Base-by-base conservation (phyloP, 2,888 invertebrate genomes). In the Steinernema hermaphroditum region DNA sequence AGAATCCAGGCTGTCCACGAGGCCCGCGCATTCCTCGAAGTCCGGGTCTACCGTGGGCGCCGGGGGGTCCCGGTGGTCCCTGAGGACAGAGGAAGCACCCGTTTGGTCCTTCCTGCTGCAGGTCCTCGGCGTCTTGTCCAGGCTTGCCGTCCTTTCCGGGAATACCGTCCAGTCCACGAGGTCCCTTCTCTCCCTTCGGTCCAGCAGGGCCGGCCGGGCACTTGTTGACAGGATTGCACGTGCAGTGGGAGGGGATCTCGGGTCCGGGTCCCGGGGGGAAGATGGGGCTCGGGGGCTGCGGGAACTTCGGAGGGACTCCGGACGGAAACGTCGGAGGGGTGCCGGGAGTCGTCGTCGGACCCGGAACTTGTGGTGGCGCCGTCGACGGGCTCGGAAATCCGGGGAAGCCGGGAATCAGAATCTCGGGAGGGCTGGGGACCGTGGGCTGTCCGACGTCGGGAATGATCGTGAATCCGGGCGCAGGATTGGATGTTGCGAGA, bases 1-100 rank as follows among this genome's bases (percentile, higher is more conserved):
- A 81, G 54, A 73, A 72, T 32, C 82, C 82, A 37, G 79, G 77
- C 57, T 78, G 76, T 72, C 82, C 82, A 50, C 80, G 76, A 41
- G 79, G 78, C 74, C 82, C 82, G 43, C 82, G 79, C 82, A 81
- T 81, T 76, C 83, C 83, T 32, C 81, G 77, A 71, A 83, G 76
- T 72, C 83, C 83, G 49, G 82, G 79, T 24, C 73, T 50, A 69
- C 82, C 82, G 22, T 72, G 19, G 41, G 72, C 12, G 1, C 54
- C 54, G 4, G 4, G 27, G 12, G 24, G 54, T 4, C 27, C 24
- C 6, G 54, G 22, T 8, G 54, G 22, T 22, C 27, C 22, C 27
- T 50, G 22, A 12, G 27, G 27, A 50, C 54, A 50, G 27, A 24
- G 22, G 22, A 27, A 27, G 12, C 27, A 50, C 9, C 54, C 27